Evolutionary conservation across 2,113 vertebrate genomes (phyloP).

Genomic region (Agapornis roseicollis): DNA sequence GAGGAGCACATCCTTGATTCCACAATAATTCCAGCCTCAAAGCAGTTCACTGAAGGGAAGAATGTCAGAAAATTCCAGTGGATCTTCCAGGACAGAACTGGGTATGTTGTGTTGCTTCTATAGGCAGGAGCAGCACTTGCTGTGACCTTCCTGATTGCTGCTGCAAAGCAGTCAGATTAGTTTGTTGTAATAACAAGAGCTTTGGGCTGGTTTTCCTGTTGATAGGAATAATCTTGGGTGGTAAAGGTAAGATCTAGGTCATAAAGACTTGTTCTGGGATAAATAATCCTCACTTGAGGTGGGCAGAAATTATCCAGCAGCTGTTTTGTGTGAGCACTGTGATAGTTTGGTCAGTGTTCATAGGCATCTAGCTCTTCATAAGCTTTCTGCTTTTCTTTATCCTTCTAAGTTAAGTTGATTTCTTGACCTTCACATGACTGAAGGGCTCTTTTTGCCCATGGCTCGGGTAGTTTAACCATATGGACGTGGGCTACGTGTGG

Average conservation of each 20-base stretch:
- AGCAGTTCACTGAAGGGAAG: neutral
- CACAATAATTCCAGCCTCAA: neutral
- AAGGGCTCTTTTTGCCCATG: neutral
- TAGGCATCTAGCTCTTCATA: fast-evolving
- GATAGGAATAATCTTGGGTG: neutral
- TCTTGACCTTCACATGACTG: fast-evolving
- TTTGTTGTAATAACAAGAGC: neutral
- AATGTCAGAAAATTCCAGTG: constrained; percentile 69
- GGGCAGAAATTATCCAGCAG: neutral
- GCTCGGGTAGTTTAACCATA: neutral
- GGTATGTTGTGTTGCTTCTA: constrained; percentile 64
- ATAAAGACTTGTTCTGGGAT: neutral
- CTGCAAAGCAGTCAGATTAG: neutral
- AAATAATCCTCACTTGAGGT: neutral
- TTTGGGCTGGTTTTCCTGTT: neutral
- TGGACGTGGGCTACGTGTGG: fast-evolving
- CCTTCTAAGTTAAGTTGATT: neutral
- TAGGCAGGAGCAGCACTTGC: neutral
- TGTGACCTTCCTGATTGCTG: neutral
- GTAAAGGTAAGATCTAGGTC: neutral
- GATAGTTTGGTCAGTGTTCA: neutral
- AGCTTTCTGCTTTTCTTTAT: neutral
- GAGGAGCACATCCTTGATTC: neutral
- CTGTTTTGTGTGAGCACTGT: neutral
- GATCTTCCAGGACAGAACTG: constrained; percentile 64